phyloP scores from a whole-genome alignment of 2,797 vertebrate genomes.

The Carcharodon carcharias region DNA sequence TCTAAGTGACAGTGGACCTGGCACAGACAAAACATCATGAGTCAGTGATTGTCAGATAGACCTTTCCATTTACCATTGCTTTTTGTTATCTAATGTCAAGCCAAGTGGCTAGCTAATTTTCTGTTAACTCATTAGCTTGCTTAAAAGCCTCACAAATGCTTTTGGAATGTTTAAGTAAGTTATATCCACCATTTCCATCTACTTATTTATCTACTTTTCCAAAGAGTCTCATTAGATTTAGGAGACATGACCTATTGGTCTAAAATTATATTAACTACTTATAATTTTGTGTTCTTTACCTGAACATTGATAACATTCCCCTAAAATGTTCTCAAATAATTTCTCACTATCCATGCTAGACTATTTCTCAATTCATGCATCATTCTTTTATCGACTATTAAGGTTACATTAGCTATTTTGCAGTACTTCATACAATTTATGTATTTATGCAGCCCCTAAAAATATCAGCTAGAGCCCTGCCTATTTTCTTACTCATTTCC shows the following conservation, averaged over 20 bases:
- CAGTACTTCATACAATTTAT: neutral
- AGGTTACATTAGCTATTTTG: neutral
- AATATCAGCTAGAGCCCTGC: neutral
- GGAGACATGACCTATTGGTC: neutral
- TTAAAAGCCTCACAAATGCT: conserved; percentile 9
- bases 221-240: conserved; percentile 1
- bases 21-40: neutral
- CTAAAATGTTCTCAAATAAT: neutral
- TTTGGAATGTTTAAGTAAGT: neutral
- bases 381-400: conserved; percentile 5
- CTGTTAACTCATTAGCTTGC: neutral
- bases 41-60: neutral
- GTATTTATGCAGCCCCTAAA: neutral
- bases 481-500: neutral
- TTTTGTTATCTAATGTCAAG: neutral
- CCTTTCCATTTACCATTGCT: neutral
- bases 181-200: neutral
- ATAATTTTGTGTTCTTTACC: neutral
- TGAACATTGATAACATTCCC: neutral
- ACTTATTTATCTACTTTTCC: neutral
- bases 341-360: neutral
- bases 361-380: neutral
- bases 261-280: neutral
- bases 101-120: conserved; percentile 3
- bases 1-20: neutral